These are phyloP conservation scores for Echinometra lucunter DNA, from an alignment of 53 echinoderm and acorn worm species.

Conservation along the genomic window DNA sequence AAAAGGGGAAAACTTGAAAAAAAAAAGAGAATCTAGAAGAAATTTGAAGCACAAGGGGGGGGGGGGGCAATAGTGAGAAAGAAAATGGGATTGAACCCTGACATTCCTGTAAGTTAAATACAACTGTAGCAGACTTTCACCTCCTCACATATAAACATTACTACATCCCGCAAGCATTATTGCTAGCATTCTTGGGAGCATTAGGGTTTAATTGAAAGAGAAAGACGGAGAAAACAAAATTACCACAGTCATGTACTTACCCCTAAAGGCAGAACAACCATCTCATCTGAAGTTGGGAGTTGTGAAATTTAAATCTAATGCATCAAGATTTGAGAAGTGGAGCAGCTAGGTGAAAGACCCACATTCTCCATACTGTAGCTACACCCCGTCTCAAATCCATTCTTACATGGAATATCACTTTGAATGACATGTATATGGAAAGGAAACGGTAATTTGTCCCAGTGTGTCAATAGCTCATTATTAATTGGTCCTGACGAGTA, in stretches of 20 bases:
- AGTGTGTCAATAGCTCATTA: slow-evolving; percentile 40
- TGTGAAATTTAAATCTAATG: not conserved
- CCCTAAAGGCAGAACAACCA: not conserved
- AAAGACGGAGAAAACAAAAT: not conserved
- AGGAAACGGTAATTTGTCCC: slow-evolving; percentile 37
- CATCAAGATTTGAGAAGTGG: not conserved
- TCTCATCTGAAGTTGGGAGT: not conserved
- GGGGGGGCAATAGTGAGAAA: not conserved
- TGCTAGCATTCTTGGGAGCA: not conserved
- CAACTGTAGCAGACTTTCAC: not conserved
- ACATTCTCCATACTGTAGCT: not conserved
- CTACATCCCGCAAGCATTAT: not conserved
- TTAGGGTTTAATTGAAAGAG: not conserved
- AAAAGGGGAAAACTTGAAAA: not conserved
- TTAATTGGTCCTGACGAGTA: slow-evolving; percentile 12
- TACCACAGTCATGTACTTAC: not conserved
- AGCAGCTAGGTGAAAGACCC: not conserved
- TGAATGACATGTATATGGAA: slow-evolving; percentile 19
- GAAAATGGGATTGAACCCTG: not conserved
- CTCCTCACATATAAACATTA: not conserved
- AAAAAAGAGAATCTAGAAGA: not conserved
- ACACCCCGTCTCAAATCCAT: not conserved
- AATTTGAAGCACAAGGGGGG: not conserved
- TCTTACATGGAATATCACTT: not conserved
- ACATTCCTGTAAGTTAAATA: not conserved